Conservation (phyloP, 2,113 vertebrate genomes). For the Phodopus roborovskii region DNA sequence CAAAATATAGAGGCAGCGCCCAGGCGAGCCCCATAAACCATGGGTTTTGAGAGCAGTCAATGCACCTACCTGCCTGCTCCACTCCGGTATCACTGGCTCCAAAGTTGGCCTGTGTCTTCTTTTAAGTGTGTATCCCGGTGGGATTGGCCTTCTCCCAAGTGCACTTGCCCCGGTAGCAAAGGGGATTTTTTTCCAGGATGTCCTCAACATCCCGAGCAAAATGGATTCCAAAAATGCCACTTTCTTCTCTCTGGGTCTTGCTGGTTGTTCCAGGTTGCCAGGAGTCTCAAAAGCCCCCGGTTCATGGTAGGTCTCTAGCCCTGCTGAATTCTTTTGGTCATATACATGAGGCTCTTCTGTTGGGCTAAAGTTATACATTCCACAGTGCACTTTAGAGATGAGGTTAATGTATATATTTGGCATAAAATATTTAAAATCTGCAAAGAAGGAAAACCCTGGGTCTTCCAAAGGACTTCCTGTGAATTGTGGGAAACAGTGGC, state of each 20-base stretch:
- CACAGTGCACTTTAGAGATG: conserved; percentile 6
- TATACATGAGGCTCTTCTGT: neutral
- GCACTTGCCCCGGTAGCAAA: conserved; percentile 9
- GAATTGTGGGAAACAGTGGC: conserved; percentile 11
- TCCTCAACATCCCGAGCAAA: conserved; percentile 67
- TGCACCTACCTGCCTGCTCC: conserved; percentile 15
- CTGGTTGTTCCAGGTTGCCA: conserved; percentile 30
- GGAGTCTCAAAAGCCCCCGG: neutral
- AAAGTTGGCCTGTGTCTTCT: neutral
- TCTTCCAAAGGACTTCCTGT: neutral
- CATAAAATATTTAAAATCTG: conserved; percentile 25
- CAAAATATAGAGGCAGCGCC: neutral
- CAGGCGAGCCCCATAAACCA: neutral
- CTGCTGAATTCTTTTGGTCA: neutral
- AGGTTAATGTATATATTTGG: neutral
- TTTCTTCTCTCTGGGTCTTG: conserved; percentile 33
- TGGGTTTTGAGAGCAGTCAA: neutral
- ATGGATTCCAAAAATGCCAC: conserved; percentile 73
- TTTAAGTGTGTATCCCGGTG: neutral
- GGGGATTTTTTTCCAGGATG: conserved; percentile 10
- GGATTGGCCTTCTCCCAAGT: conserved; percentile 5
- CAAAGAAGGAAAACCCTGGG: neutral
- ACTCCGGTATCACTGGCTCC: neutral
- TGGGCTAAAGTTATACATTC: neutral
- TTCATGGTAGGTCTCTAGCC: neutral